A percentile compares a stretch with the other conserved stretches of the same genome.
Evolutionary conservation across 2,797 vertebrate species (phyloP).

Genomic region (Harpagifer antarcticus): DNA sequence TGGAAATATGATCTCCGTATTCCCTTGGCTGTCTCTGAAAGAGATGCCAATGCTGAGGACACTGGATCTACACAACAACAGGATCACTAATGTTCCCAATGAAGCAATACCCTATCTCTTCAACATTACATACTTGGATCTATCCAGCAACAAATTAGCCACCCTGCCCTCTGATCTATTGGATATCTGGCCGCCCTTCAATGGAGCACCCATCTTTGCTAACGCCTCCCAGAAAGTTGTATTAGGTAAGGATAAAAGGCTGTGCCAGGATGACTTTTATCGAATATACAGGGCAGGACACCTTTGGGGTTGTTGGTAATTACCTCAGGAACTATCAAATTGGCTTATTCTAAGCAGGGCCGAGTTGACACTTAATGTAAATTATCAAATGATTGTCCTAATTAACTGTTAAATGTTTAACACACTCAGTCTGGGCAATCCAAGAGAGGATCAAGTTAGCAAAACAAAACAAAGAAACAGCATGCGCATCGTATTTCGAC

Average conservation of each 20-base stretch:
- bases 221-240: constrained; percentile 87
- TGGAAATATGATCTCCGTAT: constrained; percentile 91
- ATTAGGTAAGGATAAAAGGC: constrained; percentile 86
- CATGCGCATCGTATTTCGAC: background rate
- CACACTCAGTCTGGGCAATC: background rate
- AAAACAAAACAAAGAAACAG: background rate
- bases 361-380: constrained; percentile 6
- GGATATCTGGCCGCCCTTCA: constrained; percentile 94
- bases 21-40: constrained; percentile 94
- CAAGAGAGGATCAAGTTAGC: background rate
- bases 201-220: constrained; percentile 67
- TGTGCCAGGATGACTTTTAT: constrained; percentile 16
- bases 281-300: constrained; percentile 31
- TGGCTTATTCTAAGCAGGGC: constrained; percentile 40
- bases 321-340: constrained; percentile 47
- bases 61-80: constrained; percentile 95
- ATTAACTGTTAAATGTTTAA: constrained; percentile 29
- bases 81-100: constrained; percentile 83
- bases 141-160: constrained; percentile 95
- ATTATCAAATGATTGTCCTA: constrained; percentile 3
- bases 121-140: constrained; percentile 93
- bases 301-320: constrained; percentile 30
- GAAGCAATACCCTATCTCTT: constrained; percentile 88
- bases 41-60: constrained; percentile 92
- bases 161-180: constrained; percentile 92